Conservation (phyloP, 2,888 invertebrate species). For the Camptogramma bilineatum region DNA sequence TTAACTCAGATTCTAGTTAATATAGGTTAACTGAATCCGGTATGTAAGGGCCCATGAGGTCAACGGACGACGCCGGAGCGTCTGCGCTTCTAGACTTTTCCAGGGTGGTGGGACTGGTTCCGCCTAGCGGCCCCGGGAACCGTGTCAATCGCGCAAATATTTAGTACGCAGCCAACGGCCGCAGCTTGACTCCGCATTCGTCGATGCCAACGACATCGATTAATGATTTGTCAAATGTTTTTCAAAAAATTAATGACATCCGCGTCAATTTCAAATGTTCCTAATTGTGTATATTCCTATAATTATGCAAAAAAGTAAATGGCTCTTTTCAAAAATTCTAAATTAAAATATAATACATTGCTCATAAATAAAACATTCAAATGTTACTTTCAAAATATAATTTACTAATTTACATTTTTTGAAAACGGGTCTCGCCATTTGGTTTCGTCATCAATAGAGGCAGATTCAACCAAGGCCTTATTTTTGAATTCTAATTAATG, state of each 20-base stretch:
- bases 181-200: conserved; percentile 24
- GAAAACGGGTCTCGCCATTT: not conserved
- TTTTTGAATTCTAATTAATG: not conserved
- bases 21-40: conserved; percentile 48
- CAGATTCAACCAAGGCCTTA: not conserved
- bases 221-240: not conserved
- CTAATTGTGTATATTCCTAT: not conserved
- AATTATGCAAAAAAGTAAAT: conserved; percentile 4
- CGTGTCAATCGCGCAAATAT: conserved; percentile 56
- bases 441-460: conserved; percentile 1
- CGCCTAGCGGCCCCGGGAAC: conserved; percentile 58
- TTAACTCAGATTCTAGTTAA: conserved; percentile 25
- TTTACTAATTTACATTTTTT: conserved; percentile 3
- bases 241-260: not conserved
- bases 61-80: conserved; percentile 60
- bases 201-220: not conserved
- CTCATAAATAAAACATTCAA: conserved; percentile 11
- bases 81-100: conserved; percentile 51
- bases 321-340: conserved; percentile 9
- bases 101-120: conserved; percentile 56
- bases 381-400: not conserved
- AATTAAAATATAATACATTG: conserved; percentile 6
- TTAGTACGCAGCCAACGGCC: conserved; percentile 41
- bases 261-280: not conserved
- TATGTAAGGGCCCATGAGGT: conserved; percentile 48